Conservation (phyloP, 2,888 invertebrate species). For the Andricus curvator region DNA sequence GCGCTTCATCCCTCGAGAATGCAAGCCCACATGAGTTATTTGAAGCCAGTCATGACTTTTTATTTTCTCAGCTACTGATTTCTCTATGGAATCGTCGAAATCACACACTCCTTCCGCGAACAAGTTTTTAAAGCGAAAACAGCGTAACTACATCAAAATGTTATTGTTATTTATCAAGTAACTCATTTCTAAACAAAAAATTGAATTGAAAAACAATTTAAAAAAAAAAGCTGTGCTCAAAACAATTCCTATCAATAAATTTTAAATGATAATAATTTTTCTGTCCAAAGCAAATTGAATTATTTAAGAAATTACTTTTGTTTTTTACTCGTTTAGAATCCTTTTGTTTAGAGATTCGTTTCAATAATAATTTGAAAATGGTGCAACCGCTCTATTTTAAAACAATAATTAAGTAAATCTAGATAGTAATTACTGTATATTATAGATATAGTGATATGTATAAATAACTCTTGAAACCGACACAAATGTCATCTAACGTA, state of each 20-base stretch:
- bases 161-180: background rate
- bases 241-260: background rate
- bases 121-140: background rate
- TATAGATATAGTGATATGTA: too few species aligned
- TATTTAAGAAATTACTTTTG: too few species aligned
- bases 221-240: too few species aligned
- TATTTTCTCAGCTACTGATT: slow-evolving; percentile 30
- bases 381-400: too few species aligned
- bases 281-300: too few species aligned
- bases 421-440: too few species aligned
- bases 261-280: background rate
- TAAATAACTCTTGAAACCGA: too few species aligned
- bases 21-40: slow-evolving; percentile 2
- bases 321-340: too few species aligned
- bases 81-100: slow-evolving; percentile 1
- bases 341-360: too few species aligned
- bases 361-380: too few species aligned
- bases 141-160: background rate
- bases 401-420: too few species aligned
- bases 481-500: too few species aligned
- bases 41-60: slow-evolving; percentile 13
- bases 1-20: background rate
- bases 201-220: background rate
- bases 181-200: background rate
- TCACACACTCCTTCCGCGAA: background rate